These are phyloP conservation scores for Drosophila hamatofila DNA, from an alignment of 2,888 invertebrate species.

Conservation along the genomic window DNA sequence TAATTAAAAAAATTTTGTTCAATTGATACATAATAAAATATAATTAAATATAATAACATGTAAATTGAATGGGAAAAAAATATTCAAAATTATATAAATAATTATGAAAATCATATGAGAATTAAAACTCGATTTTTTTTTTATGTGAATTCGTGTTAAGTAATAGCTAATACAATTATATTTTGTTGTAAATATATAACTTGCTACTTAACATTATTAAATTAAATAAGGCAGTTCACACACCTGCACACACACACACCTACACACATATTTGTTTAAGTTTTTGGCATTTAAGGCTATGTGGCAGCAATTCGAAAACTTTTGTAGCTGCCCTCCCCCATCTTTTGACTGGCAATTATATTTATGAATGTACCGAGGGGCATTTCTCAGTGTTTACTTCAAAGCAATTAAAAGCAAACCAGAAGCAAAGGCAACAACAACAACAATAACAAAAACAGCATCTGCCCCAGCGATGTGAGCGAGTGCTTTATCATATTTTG, in stretches of 20 bases:
- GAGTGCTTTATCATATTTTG: conserved; percentile 77
- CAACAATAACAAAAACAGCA: conserved; percentile 26
- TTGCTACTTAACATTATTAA: conserved; percentile 56
- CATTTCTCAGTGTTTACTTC: conserved; percentile 74
- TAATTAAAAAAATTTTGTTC: neutral
- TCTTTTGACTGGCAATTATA: conserved; percentile 70
- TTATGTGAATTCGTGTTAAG: conserved; percentile 6
- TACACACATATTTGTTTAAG: neutral
- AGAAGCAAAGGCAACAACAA: conserved; percentile 23
- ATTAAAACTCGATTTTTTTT: neutral
- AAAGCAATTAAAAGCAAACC: conserved; percentile 76
- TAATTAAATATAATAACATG: neutral
- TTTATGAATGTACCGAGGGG: conserved; percentile 74
- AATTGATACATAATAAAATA: neutral
- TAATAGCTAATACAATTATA: conserved; percentile 31
- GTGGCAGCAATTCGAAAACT: conserved; percentile 43
- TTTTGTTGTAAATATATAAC: conserved; percentile 39
- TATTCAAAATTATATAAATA: neutral
- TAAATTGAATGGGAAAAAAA: neutral
- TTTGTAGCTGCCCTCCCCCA: neutral
- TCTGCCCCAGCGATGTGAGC: conserved; percentile 29
- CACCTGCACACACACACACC: conserved; percentile 11
- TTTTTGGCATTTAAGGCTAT: conserved; percentile 38
- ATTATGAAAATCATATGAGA: neutral
- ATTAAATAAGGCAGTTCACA: conserved; percentile 30